These are phyloP conservation scores for Myiothlypis chrysogaster DNA, from an alignment of 2,797 vertebrate species.

Conservation along the genomic window DNA sequence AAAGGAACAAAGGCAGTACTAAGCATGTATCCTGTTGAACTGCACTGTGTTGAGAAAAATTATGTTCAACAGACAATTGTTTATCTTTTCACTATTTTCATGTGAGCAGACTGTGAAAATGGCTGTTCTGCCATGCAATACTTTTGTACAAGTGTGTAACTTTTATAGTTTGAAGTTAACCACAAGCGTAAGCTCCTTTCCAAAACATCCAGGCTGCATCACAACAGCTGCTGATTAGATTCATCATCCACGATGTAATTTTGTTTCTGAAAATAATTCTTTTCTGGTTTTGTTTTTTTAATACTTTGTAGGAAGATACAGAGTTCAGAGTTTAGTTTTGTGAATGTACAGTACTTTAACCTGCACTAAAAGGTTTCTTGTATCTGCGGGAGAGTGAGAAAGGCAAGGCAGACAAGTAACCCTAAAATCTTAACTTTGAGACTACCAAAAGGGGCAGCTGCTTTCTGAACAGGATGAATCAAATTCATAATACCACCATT, in stretches of 20 bases:
- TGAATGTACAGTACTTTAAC: conserved; percentile 54
- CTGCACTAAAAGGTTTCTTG: conserved; percentile 21
- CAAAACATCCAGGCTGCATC: conserved; percentile 37
- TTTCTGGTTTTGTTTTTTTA: conserved; percentile 3
- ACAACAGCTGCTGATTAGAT: conserved; percentile 32
- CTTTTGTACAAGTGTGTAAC: conserved; percentile 55
- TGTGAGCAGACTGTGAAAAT: conserved; percentile 63
- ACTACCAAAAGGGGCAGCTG: conserved; percentile 13
- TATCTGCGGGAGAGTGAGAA: not conserved
- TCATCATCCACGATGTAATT: not conserved
- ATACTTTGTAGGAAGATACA: conserved; percentile 18
- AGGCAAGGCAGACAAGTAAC: conserved; percentile 5
- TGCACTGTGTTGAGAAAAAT: conserved; percentile 56
- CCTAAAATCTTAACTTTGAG: not conserved
- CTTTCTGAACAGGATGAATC: conserved; percentile 1
- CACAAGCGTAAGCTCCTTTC: not conserved
- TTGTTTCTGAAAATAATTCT: conserved; percentile 20
- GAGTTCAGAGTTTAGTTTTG: not conserved
- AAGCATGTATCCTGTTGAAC: conserved; percentile 39
- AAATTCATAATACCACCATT: not conserved
- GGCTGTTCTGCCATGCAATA: conserved; percentile 50
- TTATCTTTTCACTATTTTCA: conserved; percentile 52
- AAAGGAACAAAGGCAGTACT: conserved; percentile 52
- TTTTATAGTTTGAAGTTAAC: not conserved
- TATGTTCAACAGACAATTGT: conserved; percentile 46